These are phyloP conservation scores for Gymnorhina tibicen DNA, from an alignment of 2,113 vertebrate species.

Conservation along the genomic window DNA sequence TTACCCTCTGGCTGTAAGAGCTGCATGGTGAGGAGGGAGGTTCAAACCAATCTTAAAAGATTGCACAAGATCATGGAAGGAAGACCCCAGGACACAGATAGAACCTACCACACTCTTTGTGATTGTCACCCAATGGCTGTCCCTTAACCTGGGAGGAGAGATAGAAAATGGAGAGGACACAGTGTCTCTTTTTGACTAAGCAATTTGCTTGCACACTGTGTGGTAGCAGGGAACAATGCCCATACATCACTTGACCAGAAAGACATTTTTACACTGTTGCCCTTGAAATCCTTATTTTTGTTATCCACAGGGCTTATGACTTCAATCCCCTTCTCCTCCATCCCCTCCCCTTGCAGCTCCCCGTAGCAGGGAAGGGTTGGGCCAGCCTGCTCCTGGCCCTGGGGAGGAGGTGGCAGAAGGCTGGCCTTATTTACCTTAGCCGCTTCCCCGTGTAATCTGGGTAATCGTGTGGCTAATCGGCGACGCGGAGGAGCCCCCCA, in stretches of 20 bases:
- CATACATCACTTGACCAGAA: constrained; percentile 49
- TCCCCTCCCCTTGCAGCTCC: constrained; percentile 45
- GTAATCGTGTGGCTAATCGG: constrained; percentile 97
- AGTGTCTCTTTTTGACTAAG: not conserved
- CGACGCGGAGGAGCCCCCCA: constrained; percentile 77
- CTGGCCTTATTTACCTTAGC: constrained; percentile 89
- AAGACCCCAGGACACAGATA: not conserved
- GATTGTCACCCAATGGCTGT: not conserved
- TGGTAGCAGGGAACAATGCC: constrained; percentile 32
- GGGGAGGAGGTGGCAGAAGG: constrained; percentile 92
- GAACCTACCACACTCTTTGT: not conserved
- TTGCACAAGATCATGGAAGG: not conserved
- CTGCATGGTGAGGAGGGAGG: not conserved
- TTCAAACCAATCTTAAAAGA: not conserved
- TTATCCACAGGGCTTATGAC: constrained; percentile 37
- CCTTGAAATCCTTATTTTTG: constrained; percentile 54
- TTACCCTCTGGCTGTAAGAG: not conserved
- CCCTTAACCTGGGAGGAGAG: not conserved
- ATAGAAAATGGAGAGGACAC: not conserved
- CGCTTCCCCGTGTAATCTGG: constrained; percentile 91
- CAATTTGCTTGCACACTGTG: not conserved
- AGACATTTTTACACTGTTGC: constrained; percentile 58
- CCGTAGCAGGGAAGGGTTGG: constrained; percentile 66
- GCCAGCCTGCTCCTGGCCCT: constrained; percentile 52
- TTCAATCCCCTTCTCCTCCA: constrained; percentile 14